These are phyloP conservation scores for Chorisops tibialis DNA, from an alignment of 2,888 invertebrate species.

Conservation along the genomic window DNA sequence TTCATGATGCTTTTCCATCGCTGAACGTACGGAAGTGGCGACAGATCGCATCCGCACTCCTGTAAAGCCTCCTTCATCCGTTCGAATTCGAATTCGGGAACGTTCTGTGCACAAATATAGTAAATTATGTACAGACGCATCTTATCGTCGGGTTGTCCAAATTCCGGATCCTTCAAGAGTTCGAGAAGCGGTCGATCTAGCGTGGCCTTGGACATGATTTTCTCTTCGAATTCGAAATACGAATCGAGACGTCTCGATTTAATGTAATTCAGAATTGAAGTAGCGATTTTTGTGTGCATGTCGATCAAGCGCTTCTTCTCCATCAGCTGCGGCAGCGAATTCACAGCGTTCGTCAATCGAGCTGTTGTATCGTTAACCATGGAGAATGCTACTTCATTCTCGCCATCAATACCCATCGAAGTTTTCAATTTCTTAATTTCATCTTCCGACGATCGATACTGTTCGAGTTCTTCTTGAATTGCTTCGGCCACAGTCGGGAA, in stretches of 20 bases:
- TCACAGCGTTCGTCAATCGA: conserved; percentile 89
- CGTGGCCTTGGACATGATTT: conserved; percentile 86
- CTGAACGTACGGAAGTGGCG: conserved; percentile 83
- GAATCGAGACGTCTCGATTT: conserved; percentile 90
- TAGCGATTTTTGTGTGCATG: conserved; percentile 98
- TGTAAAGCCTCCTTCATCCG: conserved; percentile 76
- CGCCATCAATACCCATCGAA: conserved; percentile 90
- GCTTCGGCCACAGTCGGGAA: conserved; percentile 96
- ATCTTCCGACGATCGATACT: conserved; percentile 87
- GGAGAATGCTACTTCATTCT: conserved; percentile 79
- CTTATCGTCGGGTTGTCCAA: conserved; percentile 88
- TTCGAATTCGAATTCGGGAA: conserved; percentile 79
- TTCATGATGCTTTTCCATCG: conserved; percentile 69
- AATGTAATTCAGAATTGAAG: conserved; percentile 79
- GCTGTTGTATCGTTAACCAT: conserved; percentile 92
- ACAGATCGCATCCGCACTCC: conserved; percentile 80
- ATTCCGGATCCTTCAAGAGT: conserved; percentile 78
- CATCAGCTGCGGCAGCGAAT: conserved; percentile 91
- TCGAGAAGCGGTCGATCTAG: conserved; percentile 84
- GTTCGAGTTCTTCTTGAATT: conserved; percentile 96
- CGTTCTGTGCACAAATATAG: conserved; percentile 78
- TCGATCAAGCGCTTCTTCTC: conserved; percentile 97
- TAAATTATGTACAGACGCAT: conserved; percentile 89
- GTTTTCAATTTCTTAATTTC: conserved; percentile 93
- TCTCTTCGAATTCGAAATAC: conserved; percentile 97